phyloP scores from a whole-genome alignment of 1,140 invertebrate species.

The Eumaeus atala region DNA sequence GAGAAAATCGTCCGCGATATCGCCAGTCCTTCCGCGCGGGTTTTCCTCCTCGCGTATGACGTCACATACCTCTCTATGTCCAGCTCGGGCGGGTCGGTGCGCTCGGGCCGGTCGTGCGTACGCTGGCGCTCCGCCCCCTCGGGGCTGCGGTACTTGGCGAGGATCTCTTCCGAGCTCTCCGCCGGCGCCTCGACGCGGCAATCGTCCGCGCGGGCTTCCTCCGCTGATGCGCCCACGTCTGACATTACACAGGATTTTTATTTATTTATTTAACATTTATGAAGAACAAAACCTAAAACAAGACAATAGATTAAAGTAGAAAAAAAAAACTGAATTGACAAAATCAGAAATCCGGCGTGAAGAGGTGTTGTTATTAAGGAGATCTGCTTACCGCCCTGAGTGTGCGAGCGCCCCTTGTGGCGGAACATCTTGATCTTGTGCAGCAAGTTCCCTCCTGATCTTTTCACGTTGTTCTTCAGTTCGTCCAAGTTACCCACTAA shows the following conservation, averaged over 20 bases:
- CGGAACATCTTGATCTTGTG: slow-evolving; percentile 72
- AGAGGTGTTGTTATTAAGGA: too few species aligned
- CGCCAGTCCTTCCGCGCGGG: too few species aligned
- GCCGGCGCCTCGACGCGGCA: slow-evolving; percentile 25
- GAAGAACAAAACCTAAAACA: too few species aligned
- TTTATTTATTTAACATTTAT: too few species aligned
- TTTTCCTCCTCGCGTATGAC: too few species aligned
- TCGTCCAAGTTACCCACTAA: slow-evolving; percentile 64
- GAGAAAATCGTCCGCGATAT: too few species aligned
- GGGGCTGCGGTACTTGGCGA: slow-evolving; percentile 92
- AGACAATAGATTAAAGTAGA: too few species aligned
- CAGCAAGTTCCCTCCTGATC: slow-evolving; percentile 65
- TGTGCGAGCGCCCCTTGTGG: slow-evolving; percentile 56
- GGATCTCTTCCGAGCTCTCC: slow-evolving; percentile 92
- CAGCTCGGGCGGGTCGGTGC: background rate
- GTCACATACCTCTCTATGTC: too few species aligned
- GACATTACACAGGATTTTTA: too few species aligned
- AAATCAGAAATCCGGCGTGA: too few species aligned
- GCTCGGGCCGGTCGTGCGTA: slow-evolving; percentile 34
- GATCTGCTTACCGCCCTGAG: slow-evolving; percentile 35
- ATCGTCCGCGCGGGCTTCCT: slow-evolving; percentile 44
- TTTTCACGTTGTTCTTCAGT: slow-evolving; percentile 69
- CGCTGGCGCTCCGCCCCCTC: slow-evolving; percentile 64
- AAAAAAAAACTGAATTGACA: too few species aligned
- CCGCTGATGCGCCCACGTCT: slow-evolving; percentile 49